These are phyloP conservation scores for Bembecia ichneumoniformis DNA, from an alignment of 2,888 invertebrate genomes.

Conservation along the genomic window DNA sequence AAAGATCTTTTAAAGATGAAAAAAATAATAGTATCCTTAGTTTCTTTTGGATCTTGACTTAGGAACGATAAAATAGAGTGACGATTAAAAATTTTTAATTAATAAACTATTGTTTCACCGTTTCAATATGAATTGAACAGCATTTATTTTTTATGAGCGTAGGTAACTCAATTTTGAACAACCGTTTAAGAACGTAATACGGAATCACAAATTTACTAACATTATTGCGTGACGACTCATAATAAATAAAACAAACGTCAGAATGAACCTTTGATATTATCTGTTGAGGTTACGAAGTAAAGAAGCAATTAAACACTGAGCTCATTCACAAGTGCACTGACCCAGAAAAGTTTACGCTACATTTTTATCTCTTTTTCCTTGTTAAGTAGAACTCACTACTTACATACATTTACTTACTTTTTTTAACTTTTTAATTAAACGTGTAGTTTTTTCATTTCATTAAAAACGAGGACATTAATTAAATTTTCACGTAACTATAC, in stretches of 20 bases:
- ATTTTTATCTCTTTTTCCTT: background rate
- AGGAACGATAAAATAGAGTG: too few species aligned
- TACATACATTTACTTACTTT: background rate
- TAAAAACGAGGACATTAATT: background rate
- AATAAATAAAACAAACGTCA: constrained; percentile 22
- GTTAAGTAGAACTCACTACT: background rate
- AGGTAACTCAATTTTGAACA: too few species aligned
- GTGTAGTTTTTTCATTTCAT: background rate
- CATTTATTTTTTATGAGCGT: too few species aligned
- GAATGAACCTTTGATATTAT: constrained; percentile 2
- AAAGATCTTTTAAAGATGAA: too few species aligned
- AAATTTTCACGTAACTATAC: too few species aligned
- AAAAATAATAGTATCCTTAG: too few species aligned
- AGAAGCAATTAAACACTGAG: background rate
- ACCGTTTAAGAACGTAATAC: too few species aligned
- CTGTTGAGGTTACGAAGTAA: background rate
- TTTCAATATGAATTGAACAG: too few species aligned
- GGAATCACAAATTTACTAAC: too few species aligned
- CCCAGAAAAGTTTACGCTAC: background rate
- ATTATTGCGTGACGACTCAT: constrained; percentile 22
- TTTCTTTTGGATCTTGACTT: too few species aligned
- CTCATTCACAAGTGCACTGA: background rate
- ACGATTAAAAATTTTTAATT: too few species aligned
- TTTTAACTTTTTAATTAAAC: background rate
- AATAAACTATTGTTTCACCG: too few species aligned